phyloP scores from a whole-genome alignment of 2,888 invertebrate species.

The Zaprionus lineosus region DNA sequence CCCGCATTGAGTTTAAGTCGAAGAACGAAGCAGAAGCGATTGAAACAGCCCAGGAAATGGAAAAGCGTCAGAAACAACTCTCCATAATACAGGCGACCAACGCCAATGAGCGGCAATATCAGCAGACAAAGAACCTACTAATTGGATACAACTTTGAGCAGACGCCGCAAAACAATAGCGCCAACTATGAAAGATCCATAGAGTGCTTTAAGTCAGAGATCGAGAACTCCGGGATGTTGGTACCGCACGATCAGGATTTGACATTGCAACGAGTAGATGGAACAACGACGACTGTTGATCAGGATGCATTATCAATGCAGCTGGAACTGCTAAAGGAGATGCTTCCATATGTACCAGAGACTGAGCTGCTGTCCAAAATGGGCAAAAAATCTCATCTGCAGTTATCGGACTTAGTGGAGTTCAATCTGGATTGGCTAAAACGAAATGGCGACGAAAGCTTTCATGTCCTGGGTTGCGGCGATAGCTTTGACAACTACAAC shows the following conservation, averaged over 20 bases:
- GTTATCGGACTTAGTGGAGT: conserved; percentile 67
- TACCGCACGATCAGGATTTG: conserved; percentile 67
- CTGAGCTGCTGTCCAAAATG: conserved; percentile 36
- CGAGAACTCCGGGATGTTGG: conserved; percentile 77
- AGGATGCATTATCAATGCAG: conserved; percentile 20
- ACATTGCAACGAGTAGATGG: conserved; percentile 45
- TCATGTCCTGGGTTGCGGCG: conserved; percentile 79
- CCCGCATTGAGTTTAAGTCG: conserved; percentile 91
- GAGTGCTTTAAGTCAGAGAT: conserved; percentile 74
- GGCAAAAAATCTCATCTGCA: conserved; percentile 23
- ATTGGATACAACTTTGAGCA: conserved; percentile 79
- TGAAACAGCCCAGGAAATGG: conserved; percentile 85
- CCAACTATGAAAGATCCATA: conserved; percentile 77
- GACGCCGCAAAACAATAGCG: conserved; percentile 2
- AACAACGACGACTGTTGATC: background rate
- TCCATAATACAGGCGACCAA: conserved; percentile 82
- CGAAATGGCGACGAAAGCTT: conserved; percentile 67
- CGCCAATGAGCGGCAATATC: conserved; percentile 82
- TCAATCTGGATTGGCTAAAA: conserved; percentile 68
- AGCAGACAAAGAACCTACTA: conserved; percentile 81
- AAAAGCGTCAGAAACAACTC: conserved; percentile 81
- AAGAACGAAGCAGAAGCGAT: conserved; percentile 94
- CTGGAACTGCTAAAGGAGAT: conserved; percentile 58
- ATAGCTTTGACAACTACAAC: conserved; percentile 82
- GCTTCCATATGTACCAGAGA: conserved; percentile 60